phyloP scores from a whole-genome alignment of 2,888 invertebrate species.

The Drosophila diplacantha region DNA sequence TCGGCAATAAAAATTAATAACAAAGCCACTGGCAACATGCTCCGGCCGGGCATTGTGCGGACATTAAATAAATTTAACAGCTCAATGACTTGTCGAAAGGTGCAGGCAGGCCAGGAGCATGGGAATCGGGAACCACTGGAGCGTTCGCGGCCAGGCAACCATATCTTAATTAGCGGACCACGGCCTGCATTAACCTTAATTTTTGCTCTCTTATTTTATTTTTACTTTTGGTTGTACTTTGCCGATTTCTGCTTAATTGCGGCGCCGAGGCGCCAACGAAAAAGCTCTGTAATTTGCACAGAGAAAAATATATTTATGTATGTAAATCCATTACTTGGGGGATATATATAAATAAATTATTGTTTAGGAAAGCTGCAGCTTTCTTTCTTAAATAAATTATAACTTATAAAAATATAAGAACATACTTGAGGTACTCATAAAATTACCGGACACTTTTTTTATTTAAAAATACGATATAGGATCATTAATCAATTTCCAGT shows the following conservation, averaged over 20 bases:
- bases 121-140: conserved; percentile 32
- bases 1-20: conserved; percentile 65
- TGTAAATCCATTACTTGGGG: neutral
- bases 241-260: conserved; percentile 53
- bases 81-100: conserved; percentile 72
- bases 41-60: conserved; percentile 43
- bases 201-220: conserved; percentile 25
- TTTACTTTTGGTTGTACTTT: conserved; percentile 25
- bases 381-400: no score
- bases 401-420: no score
- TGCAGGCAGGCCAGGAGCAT: conserved; percentile 23
- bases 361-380: no score
- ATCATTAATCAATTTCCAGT: neutral
- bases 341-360: neutral
- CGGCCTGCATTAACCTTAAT: conserved; percentile 55
- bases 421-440: no score
- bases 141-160: conserved; percentile 51
- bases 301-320: neutral
- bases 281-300: conserved; percentile 25
- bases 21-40: conserved; percentile 64
- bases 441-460: no score
- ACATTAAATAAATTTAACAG: conserved; percentile 71
- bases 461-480: no score
- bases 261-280: conserved; percentile 56
- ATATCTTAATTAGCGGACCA: conserved; percentile 63